These are phyloP conservation scores for Drosophila teissieri DNA, from an alignment of 1,140 invertebrate species.

Conservation along the genomic window DNA sequence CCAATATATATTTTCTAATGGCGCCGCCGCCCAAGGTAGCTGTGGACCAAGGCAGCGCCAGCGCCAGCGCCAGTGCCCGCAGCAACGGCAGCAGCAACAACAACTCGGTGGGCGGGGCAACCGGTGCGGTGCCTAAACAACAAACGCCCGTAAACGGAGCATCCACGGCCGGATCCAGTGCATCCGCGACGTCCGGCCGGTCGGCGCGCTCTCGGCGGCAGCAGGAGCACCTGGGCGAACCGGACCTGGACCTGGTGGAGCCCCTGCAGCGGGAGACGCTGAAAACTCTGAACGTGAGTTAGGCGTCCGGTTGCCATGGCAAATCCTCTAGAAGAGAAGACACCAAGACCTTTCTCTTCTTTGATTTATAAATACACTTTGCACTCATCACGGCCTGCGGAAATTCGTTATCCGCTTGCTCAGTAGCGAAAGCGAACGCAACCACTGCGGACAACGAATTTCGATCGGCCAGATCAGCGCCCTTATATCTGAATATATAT, in stretches of 20 bases:
- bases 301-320: conserved; percentile 50
- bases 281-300: conserved; percentile 73
- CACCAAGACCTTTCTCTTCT: conserved; percentile 30
- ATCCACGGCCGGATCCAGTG: conserved; percentile 16
- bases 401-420: conserved; percentile 32
- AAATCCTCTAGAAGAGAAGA: conserved; percentile 12
- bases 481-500: conserved; percentile 20
- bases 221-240: conserved; percentile 61
- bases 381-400: conserved; percentile 54
- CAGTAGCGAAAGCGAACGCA: conserved; percentile 63
- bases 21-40: conserved; percentile 56
- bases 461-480: conserved; percentile 8
- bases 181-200: conserved; percentile 19
- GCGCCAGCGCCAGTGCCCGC: conserved; percentile 8
- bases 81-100: conserved; percentile 27
- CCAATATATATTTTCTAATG: conserved; percentile 47
- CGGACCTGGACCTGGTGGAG: conserved; percentile 63
- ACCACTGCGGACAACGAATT: conserved; percentile 34
- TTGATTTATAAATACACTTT: conserved; percentile 70
- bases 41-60: conserved; percentile 48
- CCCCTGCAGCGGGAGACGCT: conserved; percentile 55
- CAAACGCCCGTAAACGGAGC: conserved; percentile 39
- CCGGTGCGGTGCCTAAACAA: conserved; percentile 56
- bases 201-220: conserved; percentile 44
- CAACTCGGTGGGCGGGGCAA: conserved; percentile 33